Evolutionary conservation across 2,113 vertebrate species (phyloP), one percentile per base, ranked within the genome.

Genomic region (Rafetus swinhoei): DNA sequence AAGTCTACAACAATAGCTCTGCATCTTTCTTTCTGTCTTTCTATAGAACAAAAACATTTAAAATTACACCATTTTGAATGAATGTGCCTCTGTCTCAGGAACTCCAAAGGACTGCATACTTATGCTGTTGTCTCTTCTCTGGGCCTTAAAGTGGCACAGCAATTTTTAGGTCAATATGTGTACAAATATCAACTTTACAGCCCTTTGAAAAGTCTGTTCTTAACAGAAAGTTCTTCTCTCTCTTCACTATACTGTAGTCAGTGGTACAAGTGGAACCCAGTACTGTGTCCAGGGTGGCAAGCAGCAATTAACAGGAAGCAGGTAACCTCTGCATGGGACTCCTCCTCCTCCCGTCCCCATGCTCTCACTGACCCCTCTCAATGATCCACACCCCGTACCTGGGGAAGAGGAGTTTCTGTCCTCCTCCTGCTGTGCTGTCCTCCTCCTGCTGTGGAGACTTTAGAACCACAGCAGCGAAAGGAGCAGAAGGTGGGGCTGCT

Each of bases 1-100:
- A 5, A 76, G 35, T 22, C 72, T 76, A 35, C 24, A 76, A 76
- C 21, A 72, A 72, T 35, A 39, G 19, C 69, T 72, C 16, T 35
- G 69, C 32, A n/a, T 39, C 18, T 86, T 16, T 45, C 45, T 45
- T 45, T 88, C 82, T 88, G 60, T 50, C 14, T 83, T 29, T 81
- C 45, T 8, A 1, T 55, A 57, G 55, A 81, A 35, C 12, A 19
- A 55, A 22, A 12, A 21, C 24, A 11, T 29, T 39, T 81, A 76
- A 82, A 29, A 65, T n/a, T n/a, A 0, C 76, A 13, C 7, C 11
- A 65, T 88, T 92, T 92, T 57, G 19, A 18, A 53, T 86, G 15
- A 22, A 82, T 0, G 0, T 24, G 72, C 21, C 9, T 76, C 72
- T 76, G 35, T 24, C 22, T 76, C 22, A 24, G 18, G 72, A 76